A percentile compares a stretch with the other conserved stretches of the same genome.
These are phyloP conservation scores for Cynoglossus semilaevis DNA, from an alignment of 2,113 vertebrate genomes.

Conservation along the genomic window DNA sequence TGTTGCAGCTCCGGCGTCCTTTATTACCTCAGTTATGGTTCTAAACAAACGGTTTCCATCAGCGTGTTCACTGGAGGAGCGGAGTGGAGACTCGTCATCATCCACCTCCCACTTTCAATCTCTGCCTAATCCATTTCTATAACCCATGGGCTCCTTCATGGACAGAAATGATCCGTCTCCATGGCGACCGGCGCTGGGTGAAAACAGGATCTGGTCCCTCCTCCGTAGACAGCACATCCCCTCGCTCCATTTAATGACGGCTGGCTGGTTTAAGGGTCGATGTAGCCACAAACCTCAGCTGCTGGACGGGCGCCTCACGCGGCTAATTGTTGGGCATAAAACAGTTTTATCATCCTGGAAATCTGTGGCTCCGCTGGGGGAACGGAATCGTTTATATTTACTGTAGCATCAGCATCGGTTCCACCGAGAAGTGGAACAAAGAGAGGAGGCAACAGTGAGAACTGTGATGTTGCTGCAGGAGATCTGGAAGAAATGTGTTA, in stretches of 20 bases:
- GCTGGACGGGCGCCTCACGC: conserved; percentile 7
- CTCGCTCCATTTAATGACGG: conserved; percentile 26
- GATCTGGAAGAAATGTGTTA: no score
- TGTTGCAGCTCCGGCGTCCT: neutral
- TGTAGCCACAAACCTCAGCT: conserved; percentile 26
- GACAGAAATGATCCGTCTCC: conserved; percentile 47
- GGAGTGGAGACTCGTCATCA: conserved; percentile 44
- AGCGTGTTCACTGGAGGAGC: conserved; percentile 38
- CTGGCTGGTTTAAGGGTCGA: conserved; percentile 36
- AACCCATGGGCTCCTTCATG: conserved; percentile 46
- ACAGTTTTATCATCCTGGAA: conserved; percentile 1
- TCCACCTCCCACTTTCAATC: conserved; percentile 35
- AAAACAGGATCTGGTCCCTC: conserved; percentile 37
- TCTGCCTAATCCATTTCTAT: conserved; percentile 35
- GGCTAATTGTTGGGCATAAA: conserved; percentile 12
- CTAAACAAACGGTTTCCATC: conserved; percentile 38
- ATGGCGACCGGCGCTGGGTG: conserved; percentile 53
- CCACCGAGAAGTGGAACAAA: no score
- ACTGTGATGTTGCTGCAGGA: no score
- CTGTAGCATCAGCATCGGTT: neutral
- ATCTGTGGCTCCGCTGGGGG: neutral
- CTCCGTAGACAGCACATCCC: conserved; percentile 27
- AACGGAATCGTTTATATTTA: conserved; percentile 7
- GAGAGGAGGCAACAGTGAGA: no score
- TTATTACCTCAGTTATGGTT: conserved; percentile 43